Evolutionary conservation across 2,797 vertebrate genomes (phyloP).

Genomic region (Serranus cabrilla): DNA sequence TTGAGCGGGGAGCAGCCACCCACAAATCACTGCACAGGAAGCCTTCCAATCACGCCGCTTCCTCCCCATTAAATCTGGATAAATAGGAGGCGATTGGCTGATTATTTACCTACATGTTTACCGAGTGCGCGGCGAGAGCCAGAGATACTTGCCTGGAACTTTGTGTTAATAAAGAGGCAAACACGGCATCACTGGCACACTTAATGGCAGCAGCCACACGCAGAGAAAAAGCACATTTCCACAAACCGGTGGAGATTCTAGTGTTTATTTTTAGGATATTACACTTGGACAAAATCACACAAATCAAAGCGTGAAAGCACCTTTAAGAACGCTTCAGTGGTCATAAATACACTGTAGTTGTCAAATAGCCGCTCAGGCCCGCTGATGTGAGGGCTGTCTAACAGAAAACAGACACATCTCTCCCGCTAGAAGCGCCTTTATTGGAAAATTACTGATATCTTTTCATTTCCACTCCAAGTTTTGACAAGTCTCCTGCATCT

Average conservation of each 20-base stretch:
- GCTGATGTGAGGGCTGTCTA: background rate
- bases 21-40: conserved; percentile 76
- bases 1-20: conserved; percentile 40
- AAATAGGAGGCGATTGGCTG: conserved; percentile 75
- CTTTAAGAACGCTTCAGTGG: background rate
- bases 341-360: conserved; percentile 9
- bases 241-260: conserved; percentile 14
- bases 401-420: conserved; percentile 3
- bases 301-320: conserved; percentile 11
- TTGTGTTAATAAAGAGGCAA: conserved; percentile 73
- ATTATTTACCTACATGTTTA: conserved; percentile 82
- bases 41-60: conserved; percentile 74
- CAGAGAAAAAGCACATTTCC: conserved; percentile 32
- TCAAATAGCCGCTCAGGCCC: conserved; percentile 3
- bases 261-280: conserved; percentile 20
- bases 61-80: conserved; percentile 78
- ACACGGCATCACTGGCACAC: conserved; percentile 48
- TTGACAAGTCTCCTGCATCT: conserved; percentile 9
- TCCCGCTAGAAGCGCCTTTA: conserved; percentile 1
- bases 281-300: background rate
- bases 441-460: background rate
- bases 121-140: conserved; percentile 57
- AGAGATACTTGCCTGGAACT: conserved; percentile 68
- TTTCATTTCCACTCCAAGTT: conserved; percentile 15
- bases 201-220: conserved; percentile 37